Evolutionary conservation across 2,113 vertebrate species (phyloP), one percentile per base, ranked within the genome.

Genomic region (Cyanoramphus novaezelandiae): DNA sequence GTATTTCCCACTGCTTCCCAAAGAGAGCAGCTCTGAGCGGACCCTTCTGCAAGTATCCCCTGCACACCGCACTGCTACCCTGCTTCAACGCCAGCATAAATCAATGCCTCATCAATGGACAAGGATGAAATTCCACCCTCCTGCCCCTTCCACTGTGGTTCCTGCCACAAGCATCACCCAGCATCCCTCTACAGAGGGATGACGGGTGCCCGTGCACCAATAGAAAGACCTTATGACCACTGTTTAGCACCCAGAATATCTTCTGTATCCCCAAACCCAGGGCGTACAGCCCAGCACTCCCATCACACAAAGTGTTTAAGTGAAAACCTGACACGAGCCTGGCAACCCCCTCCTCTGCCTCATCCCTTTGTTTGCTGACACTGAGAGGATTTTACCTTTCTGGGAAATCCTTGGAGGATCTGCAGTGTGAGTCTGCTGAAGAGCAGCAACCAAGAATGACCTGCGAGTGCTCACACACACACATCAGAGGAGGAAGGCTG

Each of bases 141-240:
- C 17, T 0, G 0, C 9, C 10, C 27, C 9, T 23, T 24, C 39
- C 0, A 0, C 21, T 1, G 1, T 33, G 8, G 15, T 7, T 70
- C 55, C 49, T 25, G 11, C 15, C 33, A 23, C 62, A 65, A 9
- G 31, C 31, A 37, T 41, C 65, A 46, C 19, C 43, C 82, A 47
- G 37, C 37, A 37, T 8, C 37, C 37, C 37, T 37, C 37, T 39
- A 20, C 19, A 41, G 60, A 57, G 18, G 44, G 27, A 27, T 53
- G 39, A 5, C 0, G 0, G 43, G 19, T 80, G 35, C 35, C 71
- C 1, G 0, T 63, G 39, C 29, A 33, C 8, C 33, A 14, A 21
- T n/a, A 37, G 4, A 83, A 67, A 37, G 37, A 52, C 17, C 24
- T 57, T 37, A 9, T 13, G 49, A 39, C 33, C 53, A 25, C 0